These are phyloP conservation scores for Platalea minor DNA, from an alignment of 2,797 vertebrate genomes.

Conservation along the genomic window DNA sequence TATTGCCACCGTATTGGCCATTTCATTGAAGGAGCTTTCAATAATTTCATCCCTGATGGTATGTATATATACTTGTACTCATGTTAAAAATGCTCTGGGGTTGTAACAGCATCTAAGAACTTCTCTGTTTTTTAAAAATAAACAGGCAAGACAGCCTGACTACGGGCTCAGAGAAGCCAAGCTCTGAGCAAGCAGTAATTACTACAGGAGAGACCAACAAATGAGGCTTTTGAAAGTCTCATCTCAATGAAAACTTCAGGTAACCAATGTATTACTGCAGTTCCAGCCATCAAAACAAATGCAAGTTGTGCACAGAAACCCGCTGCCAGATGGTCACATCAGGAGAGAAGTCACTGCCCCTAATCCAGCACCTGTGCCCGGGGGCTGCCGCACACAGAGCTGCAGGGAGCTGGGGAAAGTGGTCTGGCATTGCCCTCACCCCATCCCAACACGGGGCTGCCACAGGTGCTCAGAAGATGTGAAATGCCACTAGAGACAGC, in stretches of 20 bases:
- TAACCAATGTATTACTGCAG: background rate
- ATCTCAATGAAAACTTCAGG: background rate
- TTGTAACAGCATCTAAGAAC: background rate
- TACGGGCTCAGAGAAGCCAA: background rate
- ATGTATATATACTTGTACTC: background rate
- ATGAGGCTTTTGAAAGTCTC: background rate
- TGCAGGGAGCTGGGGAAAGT: background rate
- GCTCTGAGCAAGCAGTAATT: background rate
- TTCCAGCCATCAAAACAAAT: background rate
- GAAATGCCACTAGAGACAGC: background rate
- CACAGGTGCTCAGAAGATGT: fast-evolving
- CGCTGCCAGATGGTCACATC: background rate
- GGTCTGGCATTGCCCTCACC: background rate
- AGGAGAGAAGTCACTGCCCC: background rate
- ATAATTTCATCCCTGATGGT: background rate
- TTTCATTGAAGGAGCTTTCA: conserved; percentile 11
- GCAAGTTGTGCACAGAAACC: background rate
- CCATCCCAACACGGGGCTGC: fast-evolving
- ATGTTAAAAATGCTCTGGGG: background rate
- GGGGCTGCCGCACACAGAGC: background rate
- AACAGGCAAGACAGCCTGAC: background rate
- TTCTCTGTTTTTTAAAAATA: background rate
- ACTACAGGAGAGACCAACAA: background rate
- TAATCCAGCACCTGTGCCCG: fast-evolving
- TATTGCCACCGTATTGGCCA: conserved; percentile 5